Evolutionary conservation across 2,113 vertebrate species (phyloP), one percentile per base, ranked within the genome.

Genomic region (Hippocampus zosterae): DNA sequence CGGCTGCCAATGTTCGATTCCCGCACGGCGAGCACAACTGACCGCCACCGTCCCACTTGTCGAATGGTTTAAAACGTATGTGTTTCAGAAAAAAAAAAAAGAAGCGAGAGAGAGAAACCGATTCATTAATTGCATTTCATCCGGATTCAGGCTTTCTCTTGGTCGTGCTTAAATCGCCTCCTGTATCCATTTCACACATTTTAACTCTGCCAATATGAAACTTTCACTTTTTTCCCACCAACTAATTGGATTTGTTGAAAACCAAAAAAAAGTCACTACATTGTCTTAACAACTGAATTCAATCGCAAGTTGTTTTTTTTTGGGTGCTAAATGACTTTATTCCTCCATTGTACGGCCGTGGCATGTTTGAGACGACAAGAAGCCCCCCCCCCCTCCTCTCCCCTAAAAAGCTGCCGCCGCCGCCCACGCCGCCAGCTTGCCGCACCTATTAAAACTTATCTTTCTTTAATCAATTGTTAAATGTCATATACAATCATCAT

Each of bases 401-500:
- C 25, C 27, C 29, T 21, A 67, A 52, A 64, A 60, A 60, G 57
- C 55, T 23, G 23, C 19, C n/a, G 23, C 80, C 69, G 13, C 84
- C 83, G 78, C 81, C 81, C 84, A 77, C 79, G 75, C 71, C 84
- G 79, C 79, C 72, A 75, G 52, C 55, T 69, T 67, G 53, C 77
- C 64, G 68, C 80, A 82, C 85, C 88, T 82, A 89, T 91, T 91
- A 87, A 90, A 91, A 91, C 78, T 80, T 89, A 90, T 89, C 87
- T 88, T 85, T 84, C 89, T 90, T 89, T 91, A 90, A 91, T 90
- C 89, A 91, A 89, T 89, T 90, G 85, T 86, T 90, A 91, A 91
- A 90, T 91, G 88, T 89, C 88, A 90, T 84, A 89, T 86, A 87
- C 88, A 90, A 91, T 91, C 89, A 89, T 86, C 85, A 90, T 89